These are phyloP conservation scores for Spondyliosoma cantharus DNA, from an alignment of 2,797 vertebrate genomes.

Conservation along the genomic window DNA sequence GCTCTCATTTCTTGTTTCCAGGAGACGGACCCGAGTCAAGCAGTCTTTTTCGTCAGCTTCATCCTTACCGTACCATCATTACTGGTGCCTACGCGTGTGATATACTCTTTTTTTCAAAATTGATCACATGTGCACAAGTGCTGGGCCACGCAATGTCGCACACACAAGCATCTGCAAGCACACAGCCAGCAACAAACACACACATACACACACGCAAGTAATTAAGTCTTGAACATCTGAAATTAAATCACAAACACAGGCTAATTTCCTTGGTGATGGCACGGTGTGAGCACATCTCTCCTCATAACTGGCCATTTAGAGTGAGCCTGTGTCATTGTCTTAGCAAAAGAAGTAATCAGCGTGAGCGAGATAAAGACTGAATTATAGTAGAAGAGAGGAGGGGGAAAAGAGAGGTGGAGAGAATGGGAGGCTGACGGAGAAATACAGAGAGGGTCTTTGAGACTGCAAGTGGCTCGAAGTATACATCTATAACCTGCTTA, in stretches of 20 bases:
- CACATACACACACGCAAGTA: conserved; percentile 28
- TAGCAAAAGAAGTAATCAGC: conserved; percentile 68
- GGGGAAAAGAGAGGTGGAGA: conserved; percentile 33
- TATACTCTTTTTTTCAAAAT: not conserved
- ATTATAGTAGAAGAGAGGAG: conserved; percentile 49
- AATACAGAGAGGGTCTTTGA: conserved; percentile 47
- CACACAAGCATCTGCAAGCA: conserved; percentile 10
- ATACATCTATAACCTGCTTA: conserved; percentile 64
- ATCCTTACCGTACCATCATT: conserved; percentile 23
- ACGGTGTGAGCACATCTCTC: conserved; percentile 43
- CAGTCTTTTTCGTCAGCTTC: conserved; percentile 43
- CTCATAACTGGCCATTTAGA: conserved; percentile 53
- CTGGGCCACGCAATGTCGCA: not conserved
- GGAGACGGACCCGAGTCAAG: conserved; percentile 51
- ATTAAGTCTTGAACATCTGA: conserved; percentile 72
- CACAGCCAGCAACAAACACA: not conserved
- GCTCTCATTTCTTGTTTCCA: conserved; percentile 49
- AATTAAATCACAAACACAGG: conserved; percentile 75
- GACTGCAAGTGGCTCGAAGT: conserved; percentile 44
- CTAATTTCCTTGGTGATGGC: conserved; percentile 65
- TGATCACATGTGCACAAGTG: conserved; percentile 15
- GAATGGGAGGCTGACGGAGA: conserved; percentile 15
- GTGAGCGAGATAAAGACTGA: conserved; percentile 63
- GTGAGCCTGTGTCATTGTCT: conserved; percentile 68
- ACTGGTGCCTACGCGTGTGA: conserved; percentile 26